Base-by-base conservation (phyloP, 2,113 vertebrate species). In the Python bivittatus region DNA sequence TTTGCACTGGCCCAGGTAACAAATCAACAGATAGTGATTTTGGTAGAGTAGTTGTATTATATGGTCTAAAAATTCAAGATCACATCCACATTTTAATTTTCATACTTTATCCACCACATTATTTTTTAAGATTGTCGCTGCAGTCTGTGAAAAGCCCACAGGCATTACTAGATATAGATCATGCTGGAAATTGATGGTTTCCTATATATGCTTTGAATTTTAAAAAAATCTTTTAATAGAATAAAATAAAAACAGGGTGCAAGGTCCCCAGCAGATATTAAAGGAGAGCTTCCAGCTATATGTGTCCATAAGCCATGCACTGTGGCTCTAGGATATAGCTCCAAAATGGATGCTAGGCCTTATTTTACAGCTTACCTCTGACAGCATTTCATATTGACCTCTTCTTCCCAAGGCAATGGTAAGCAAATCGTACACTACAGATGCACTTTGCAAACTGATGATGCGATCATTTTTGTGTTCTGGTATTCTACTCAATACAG, bases 301-400 rank as follows among this genome's bases (percentile, higher is more conserved):
- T 22, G 17, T 38, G n/a, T 79, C 38, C 7, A 79, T 7, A 79
- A 22, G 33, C 72, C 20, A 42, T 0, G 2, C 20, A 79, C 33
- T 33, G 42, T 79, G 17, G 17, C 38, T 42, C 72, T 42, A 42
- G 48, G 48, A 48, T 48, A 48, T 48, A 48, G 7, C 33, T 38
- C 6, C 12, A 72, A 48, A 33, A 72, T 68, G 61, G 64, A 68
- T n/a, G 64, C 29, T 33, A 22, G 68, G 2, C 2, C 72, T 79
- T 79, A 79, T 88, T 8, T 8, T 22, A 61, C 9, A 1, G 0
- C 95, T 95, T 96, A 99, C 99, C 99, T 99, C 99, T 9, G 99
- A 99, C 17, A 99, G 98, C 99, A 99, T 99, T 98, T 99, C 99
- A 79, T 99, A 99, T 92, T 99, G 99, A 92, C 99, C 99, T 93